Evolutionary conservation across 1,140 invertebrate genomes (phyloP).

Genomic region (Zaprionus nigranus): DNA sequence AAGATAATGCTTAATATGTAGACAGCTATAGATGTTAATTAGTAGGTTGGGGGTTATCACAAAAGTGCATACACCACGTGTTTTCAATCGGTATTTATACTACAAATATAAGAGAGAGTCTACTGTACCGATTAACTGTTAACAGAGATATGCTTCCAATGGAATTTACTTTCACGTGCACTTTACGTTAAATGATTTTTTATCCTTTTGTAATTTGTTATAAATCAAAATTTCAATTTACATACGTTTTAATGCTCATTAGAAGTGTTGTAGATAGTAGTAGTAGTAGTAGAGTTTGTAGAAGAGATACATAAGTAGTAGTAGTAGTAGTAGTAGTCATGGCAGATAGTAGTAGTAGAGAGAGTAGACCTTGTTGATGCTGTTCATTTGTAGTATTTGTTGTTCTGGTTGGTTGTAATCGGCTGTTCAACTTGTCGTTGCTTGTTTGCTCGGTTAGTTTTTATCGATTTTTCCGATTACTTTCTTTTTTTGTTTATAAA

Average conservation of each 20-base stretch:
- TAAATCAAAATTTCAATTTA: slow-evolving; percentile 49
- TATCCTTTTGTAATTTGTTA: slow-evolving; percentile 23
- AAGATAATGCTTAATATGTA: too few species aligned
- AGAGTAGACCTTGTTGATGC: slow-evolving; percentile 43
- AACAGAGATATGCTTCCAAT: background rate
- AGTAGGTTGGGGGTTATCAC: too few species aligned
- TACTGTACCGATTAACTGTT: too few species aligned
- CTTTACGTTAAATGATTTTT: slow-evolving; percentile 9
- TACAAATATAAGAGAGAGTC: too few species aligned
- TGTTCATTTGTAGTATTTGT: slow-evolving; percentile 41
- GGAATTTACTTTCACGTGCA: slow-evolving; percentile 11
- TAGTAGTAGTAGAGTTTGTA: slow-evolving; percentile 52
- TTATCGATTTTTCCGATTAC: slow-evolving; percentile 21
- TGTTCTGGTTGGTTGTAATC: slow-evolving; percentile 12
- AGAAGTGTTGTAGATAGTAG: slow-evolving; percentile 57
- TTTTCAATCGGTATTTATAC: too few species aligned
- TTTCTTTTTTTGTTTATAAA: background rate
- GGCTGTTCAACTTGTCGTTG: background rate
- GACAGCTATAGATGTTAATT: too few species aligned
- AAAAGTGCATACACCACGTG: too few species aligned
- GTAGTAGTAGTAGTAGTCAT: slow-evolving; percentile 32
- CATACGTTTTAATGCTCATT: slow-evolving; percentile 63
- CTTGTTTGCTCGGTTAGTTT: slow-evolving; percentile 23
- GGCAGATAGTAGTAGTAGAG: slow-evolving; percentile 25
- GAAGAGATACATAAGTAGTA: slow-evolving; percentile 36